A percentile compares a stretch with the other conserved stretches of the same genome.
Evolutionary conservation across 2,113 vertebrate species (phyloP).

Genomic region (Ursus arctos): DNA sequence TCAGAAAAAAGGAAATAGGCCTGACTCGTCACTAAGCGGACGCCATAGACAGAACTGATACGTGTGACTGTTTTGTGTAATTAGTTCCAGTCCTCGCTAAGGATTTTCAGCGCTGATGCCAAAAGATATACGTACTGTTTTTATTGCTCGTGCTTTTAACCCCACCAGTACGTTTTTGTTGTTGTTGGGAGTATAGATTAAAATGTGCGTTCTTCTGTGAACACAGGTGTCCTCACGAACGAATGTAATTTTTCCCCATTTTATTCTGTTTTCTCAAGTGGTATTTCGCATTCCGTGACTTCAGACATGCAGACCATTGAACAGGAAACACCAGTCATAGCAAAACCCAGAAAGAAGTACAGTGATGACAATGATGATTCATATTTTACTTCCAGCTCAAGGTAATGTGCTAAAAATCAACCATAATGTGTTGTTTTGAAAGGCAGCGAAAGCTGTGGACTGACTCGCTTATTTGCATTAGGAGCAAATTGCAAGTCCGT

Average conservation of each 20-base stretch:
- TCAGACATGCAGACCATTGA: conserved; percentile 97
- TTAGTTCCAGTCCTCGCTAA: background rate
- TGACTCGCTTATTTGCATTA: background rate
- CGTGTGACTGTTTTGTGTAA: rapidly evolving
- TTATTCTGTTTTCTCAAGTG: conserved; percentile 84
- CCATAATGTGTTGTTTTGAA: background rate
- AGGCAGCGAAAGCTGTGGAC: rapidly evolving
- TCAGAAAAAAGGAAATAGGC: background rate
- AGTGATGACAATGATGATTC: conserved; percentile 89
- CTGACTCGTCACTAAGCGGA: background rate
- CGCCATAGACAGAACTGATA: rapidly evolving
- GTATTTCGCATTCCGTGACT: conserved; percentile 96
- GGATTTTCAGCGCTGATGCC: background rate
- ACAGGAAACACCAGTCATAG: conserved; percentile 91
- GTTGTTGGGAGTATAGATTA: background rate
- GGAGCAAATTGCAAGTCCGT: background rate
- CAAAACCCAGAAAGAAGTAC: conserved; percentile 88
- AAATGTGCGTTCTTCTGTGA: background rate
- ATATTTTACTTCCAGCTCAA: conserved; percentile 88
- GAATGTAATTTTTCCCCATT: background rate
- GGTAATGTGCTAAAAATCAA: conserved; percentile 69
- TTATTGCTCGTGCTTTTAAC: background rate
- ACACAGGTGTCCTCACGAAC: background rate
- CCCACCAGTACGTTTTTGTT: background rate
- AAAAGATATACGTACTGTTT: background rate